Evolutionary conservation across 2,888 invertebrate species (phyloP), one percentile per base, ranked within the genome.

Genomic region (Sphecodes monilicornis): DNA sequence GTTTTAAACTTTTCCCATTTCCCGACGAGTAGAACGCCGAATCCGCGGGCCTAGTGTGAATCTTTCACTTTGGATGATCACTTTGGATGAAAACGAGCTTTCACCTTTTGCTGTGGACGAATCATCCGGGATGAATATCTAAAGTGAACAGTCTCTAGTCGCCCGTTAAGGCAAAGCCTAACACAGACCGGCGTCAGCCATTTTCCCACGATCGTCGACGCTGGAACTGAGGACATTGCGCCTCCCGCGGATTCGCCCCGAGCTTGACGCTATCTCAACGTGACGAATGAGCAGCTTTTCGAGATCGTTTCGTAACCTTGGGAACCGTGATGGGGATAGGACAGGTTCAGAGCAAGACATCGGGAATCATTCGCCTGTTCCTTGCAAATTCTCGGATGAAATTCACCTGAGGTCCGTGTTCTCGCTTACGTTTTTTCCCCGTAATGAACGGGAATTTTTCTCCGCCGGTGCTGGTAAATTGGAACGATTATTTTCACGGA

Each of bases 251-350:
- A 86, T 85, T 74, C 82, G 76, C 80, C 74, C 57, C 41, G 26
- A 78, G 73, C 22, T 68, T 57, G 79, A 85, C 78, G 84, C 81
- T 88, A 84, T 89, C 88, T 84, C 73, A 43, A 72, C 80, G 85
- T 88, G 89, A 89, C 89, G 89, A 86, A 89, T 79, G 89, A 84
- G 78, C 84, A 77, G 88, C 80, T 88, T 88, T 78, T 68, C 78
- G 76, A 43, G 77, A 81, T 84, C 74, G 84, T 86, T 73, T 77
- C 68, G 71, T 54, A 46, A 39, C 46, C 50, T 43, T 11, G 77
- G 64, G 77, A n/a, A 43, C 70, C n/a, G 32, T 22, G 66, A 36
- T 5, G 50, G 10, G 36, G 29, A 50, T 22, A 43, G 10, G 43
- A 32, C 57, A 22, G 29, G 22, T 18, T 18, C 29, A 10, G 6